A percentile compares a stretch with the other conserved stretches of the same genome.
These are phyloP conservation scores for Noctua pronuba DNA, from an alignment of 2,888 invertebrate genomes.

Conservation along the genomic window DNA sequence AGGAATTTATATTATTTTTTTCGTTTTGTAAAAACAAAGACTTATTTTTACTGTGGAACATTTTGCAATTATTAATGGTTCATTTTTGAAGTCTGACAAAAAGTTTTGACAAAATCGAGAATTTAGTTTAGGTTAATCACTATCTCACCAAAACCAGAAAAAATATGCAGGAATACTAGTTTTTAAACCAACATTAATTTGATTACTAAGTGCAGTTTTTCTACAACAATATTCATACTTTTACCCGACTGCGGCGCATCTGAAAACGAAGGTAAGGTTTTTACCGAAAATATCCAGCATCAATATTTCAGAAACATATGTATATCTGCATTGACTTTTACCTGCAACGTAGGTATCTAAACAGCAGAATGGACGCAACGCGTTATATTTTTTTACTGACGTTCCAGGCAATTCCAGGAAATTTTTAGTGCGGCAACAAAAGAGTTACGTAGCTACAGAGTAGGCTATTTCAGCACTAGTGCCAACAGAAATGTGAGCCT, in stretches of 20 bases:
- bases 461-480: conserved; percentile 33
- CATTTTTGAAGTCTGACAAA: background rate
- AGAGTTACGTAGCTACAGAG: conserved; percentile 17
- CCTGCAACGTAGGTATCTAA: conserved; percentile 13
- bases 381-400: conserved; percentile 2
- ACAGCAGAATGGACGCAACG: background rate
- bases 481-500: conserved; percentile 46
- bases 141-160: background rate
- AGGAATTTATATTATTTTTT: background rate
- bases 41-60: background rate
- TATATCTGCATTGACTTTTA: background rate
- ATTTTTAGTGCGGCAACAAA: conserved; percentile 40
- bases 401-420: conserved; percentile 22
- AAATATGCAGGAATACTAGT: background rate
- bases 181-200: background rate
- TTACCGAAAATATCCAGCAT: background rate
- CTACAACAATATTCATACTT: background rate
- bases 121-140: background rate
- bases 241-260: background rate
- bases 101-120: background rate
- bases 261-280: background rate
- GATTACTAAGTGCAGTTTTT: background rate
- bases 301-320: background rate
- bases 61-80: background rate
- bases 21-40: background rate